phyloP scores from a whole-genome alignment of 2,797 vertebrate genomes.

The Tiaroga cobitis region DNA sequence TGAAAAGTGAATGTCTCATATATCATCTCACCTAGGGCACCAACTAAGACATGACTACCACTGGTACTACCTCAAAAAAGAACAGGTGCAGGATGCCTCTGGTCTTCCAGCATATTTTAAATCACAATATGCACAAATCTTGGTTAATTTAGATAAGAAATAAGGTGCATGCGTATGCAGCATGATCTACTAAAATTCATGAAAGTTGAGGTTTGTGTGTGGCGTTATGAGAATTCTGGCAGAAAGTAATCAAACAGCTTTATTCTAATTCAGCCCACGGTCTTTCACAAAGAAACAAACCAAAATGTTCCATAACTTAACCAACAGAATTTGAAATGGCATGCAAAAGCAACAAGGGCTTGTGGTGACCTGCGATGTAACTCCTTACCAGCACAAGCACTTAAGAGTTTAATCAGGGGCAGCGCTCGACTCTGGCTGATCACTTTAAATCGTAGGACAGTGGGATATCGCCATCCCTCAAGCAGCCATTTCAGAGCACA shows the following conservation, averaged over 20 bases:
- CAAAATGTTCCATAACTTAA: neutral
- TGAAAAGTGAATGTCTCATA: neutral
- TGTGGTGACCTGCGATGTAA: slow-evolving; percentile 6
- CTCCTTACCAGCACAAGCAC: slow-evolving; percentile 11
- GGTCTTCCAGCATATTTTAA: neutral
- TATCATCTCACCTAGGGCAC: neutral
- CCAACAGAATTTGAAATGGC: neutral
- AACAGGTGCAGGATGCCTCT: neutral
- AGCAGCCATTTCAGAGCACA: slow-evolving; percentile 19
- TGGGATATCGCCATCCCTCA: slow-evolving; percentile 17
- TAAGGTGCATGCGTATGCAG: neutral
- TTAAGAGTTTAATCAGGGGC: slow-evolving; percentile 13
- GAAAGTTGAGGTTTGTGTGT: neutral
- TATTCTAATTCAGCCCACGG: neutral
- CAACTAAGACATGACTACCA: neutral
- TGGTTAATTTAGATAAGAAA: neutral
- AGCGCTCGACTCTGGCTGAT: slow-evolving; percentile 14
- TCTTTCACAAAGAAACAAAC: neutral
- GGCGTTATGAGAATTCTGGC: neutral
- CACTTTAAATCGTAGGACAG: slow-evolving; percentile 24
- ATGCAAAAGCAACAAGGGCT: neutral
- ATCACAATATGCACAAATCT: neutral
- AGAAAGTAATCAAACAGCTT: neutral
- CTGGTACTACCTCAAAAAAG: neutral
- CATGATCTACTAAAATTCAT: neutral